A percentile compares a stretch with the other conserved stretches of the same genome.
These are phyloP conservation scores for Axinella damicornis DNA, from an alignment of 37 sponge, comb jelly and placozoan genomes.

Conservation along the genomic window DNA sequence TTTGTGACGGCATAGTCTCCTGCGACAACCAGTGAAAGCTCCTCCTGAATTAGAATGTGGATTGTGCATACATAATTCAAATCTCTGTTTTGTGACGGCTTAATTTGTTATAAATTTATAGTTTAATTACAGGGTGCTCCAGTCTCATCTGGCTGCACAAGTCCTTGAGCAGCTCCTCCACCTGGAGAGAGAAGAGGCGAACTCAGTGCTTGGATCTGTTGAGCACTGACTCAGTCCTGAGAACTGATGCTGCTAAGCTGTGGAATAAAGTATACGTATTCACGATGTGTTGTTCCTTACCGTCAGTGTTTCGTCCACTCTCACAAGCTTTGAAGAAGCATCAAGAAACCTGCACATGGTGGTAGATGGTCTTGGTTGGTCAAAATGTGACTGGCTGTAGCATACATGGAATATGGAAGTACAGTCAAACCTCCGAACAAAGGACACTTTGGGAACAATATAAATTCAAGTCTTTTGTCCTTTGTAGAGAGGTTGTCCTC, in stretches of 20 bases:
- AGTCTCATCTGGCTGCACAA: slow-evolving; percentile 63
- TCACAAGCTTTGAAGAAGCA: slow-evolving; percentile 61
- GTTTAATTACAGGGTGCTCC: slow-evolving; percentile 54
- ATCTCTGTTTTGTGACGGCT: background rate
- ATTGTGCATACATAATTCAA: background rate
- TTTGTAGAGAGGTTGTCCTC: no score
- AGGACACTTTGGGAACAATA: no score
- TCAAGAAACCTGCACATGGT: slow-evolving; percentile 69
- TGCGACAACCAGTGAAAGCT: slow-evolving; percentile 88
- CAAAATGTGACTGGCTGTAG: no score
- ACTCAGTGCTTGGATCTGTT: no score
- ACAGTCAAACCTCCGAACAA: no score
- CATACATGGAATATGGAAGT: no score
- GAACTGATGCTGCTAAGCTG: background rate
- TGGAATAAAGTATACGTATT: background rate
- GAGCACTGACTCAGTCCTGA: no score
- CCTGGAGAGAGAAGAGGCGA: slow-evolving; percentile 30
- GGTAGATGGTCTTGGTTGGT: no score
- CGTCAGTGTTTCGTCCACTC: slow-evolving; percentile 58
- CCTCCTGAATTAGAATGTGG: slow-evolving; percentile 55
- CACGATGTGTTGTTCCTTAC: slow-evolving; percentile 38
- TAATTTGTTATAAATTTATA: no score
- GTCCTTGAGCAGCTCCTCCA: slow-evolving; percentile 54
- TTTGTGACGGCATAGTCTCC: slow-evolving; percentile 81
- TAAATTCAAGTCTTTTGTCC: no score